Percentiles rank a stretch among this genome's conserved stretches.
Conservation (phyloP, 2,888 invertebrate species). For the Atethmia centrago region DNA sequence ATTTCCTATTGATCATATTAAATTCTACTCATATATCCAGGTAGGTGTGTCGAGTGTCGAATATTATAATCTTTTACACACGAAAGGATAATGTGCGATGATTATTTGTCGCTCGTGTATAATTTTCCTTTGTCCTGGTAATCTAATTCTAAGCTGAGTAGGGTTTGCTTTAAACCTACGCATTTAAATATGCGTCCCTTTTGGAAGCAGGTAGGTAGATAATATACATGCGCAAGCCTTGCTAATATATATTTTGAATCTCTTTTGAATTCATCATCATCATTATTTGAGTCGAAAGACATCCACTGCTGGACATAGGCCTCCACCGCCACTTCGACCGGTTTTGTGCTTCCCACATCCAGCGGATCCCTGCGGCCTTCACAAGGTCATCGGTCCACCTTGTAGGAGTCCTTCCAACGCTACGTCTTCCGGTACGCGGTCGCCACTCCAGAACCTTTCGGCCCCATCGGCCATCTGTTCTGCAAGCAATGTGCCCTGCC, state of each 20-base stretch:
- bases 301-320: no score
- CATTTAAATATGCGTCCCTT: slow-evolving; percentile 49
- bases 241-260: slow-evolving; percentile 1
- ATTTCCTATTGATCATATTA: slow-evolving; percentile 10
- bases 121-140: slow-evolving; percentile 38
- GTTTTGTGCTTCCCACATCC: no score
- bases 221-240: slow-evolving; percentile 21
- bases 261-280: no score
- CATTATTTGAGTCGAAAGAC: no score
- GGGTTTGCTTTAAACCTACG: slow-evolving; percentile 28
- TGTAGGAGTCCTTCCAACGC: no score
- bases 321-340: no score
- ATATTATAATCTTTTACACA: slow-evolving; percentile 7
- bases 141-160: slow-evolving; percentile 29
- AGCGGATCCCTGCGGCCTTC: no score
- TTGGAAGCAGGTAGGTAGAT: slow-evolving; percentile 10
- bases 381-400: no score
- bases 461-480: no score
- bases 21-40: neutral
- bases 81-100: neutral
- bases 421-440: no score
- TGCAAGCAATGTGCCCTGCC: no score
- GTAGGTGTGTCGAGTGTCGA: neutral
- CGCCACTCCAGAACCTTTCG: no score
- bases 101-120: slow-evolving; percentile 32